These are phyloP conservation scores for Dasysyrphus albostriatus DNA, from an alignment of 2,888 invertebrate genomes.

Conservation along the genomic window DNA sequence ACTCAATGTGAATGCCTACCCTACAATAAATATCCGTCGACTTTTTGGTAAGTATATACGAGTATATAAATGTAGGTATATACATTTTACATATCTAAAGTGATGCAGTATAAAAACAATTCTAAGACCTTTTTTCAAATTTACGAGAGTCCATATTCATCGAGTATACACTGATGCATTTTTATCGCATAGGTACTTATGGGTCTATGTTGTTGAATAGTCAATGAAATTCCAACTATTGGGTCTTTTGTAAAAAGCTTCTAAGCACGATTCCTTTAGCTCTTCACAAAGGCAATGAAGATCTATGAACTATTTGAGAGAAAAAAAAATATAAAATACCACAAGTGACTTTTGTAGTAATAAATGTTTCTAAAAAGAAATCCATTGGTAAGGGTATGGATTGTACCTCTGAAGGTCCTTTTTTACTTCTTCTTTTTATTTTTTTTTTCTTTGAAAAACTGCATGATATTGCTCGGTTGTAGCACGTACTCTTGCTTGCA, in stretches of 20 bases:
- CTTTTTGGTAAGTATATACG: conserved; percentile 77
- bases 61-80: background rate
- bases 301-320: background rate
- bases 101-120: conserved; percentile 11
- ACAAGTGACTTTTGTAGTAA: conserved; percentile 49
- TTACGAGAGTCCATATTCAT: background rate
- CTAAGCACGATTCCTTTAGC: conserved; percentile 1
- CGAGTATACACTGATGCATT: conserved; percentile 38
- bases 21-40: conserved; percentile 79
- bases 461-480: conserved; percentile 14
- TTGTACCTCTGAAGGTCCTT: conserved; percentile 36
- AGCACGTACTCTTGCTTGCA: conserved; percentile 20
- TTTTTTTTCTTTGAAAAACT: conserved; percentile 10
- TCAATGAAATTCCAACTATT: background rate
- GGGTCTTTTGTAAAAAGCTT: conserved; percentile 1
- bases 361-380: conserved; percentile 44
- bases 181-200: conserved; percentile 25
- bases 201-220: background rate
- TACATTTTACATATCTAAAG: background rate
- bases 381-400: background rate
- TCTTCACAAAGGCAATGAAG: background rate
- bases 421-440: background rate
- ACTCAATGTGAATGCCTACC: conserved; percentile 78
- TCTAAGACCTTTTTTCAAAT: conserved; percentile 10
- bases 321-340: conserved; percentile 9